Percentiles rank a stretch among this genome's conserved stretches.
These are phyloP conservation scores for Acromyrmex charruanus DNA, from an alignment of 1,140 invertebrate species.

Conservation along the genomic window DNA sequence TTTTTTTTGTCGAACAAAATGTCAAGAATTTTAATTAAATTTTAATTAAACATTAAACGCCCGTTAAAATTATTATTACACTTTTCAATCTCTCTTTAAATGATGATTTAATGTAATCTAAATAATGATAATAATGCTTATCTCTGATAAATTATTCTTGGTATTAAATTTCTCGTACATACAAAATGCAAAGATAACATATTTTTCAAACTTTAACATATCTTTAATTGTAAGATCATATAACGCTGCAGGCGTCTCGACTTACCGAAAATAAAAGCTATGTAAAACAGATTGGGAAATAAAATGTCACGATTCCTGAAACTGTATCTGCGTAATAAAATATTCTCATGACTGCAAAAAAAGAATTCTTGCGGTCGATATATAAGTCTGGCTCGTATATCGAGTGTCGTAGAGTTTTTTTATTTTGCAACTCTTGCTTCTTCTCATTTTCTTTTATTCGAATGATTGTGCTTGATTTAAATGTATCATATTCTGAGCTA, in stretches of 20 bases:
- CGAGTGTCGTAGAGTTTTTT: slow-evolving; percentile 46
- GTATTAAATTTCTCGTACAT: background rate
- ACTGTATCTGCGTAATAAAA: slow-evolving; percentile 72
- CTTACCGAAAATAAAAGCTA: slow-evolving; percentile 44
- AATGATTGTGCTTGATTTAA: background rate
- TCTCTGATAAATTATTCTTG: background rate
- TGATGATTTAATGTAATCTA: too few species aligned
- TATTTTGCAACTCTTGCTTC: slow-evolving; percentile 35
- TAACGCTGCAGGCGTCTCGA: slow-evolving; percentile 20
- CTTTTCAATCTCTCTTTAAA: background rate
- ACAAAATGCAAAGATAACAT: background rate
- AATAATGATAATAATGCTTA: too few species aligned
- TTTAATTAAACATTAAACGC: background rate
- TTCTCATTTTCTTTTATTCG: background rate
- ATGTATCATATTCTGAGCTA: background rate
- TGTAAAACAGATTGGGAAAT: background rate
- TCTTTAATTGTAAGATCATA: slow-evolving; percentile 8
- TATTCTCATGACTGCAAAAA: slow-evolving; percentile 59
- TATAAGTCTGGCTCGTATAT: slow-evolving; percentile 47
- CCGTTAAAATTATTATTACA: background rate
- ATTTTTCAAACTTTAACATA: background rate
- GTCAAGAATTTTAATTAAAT: background rate
- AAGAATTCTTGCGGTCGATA: slow-evolving; percentile 66
- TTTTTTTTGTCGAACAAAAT: background rate
- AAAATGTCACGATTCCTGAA: slow-evolving; percentile 53